Percentiles rank a stretch among this genome's conserved stretches.
Conservation (phyloP, 2,888 invertebrate species). For the Hybos culiciformis region DNA sequence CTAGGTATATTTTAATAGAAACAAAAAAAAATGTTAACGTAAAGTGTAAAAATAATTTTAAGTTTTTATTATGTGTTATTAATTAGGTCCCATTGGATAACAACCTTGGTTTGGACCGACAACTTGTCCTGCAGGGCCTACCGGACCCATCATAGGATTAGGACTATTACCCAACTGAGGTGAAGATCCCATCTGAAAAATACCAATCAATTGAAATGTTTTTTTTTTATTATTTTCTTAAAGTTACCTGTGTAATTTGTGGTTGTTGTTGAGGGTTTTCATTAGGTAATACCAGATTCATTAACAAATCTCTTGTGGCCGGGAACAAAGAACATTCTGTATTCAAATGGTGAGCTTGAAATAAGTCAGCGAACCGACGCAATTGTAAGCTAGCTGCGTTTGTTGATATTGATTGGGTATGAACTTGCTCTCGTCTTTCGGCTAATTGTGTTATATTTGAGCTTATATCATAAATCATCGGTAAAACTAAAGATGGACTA, state of each 20-base stretch:
- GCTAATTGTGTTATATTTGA: constrained; percentile 77
- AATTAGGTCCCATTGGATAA: constrained; percentile 28
- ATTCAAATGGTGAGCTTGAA: constrained; percentile 44
- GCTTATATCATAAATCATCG: constrained; percentile 78
- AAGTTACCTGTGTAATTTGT: constrained; percentile 21
- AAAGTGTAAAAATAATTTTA: constrained; percentile 13
- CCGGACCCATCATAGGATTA: constrained; percentile 44
- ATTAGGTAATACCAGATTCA: constrained; percentile 68
- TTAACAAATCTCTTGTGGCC: constrained; percentile 74
- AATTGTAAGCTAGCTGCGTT: constrained; percentile 50
- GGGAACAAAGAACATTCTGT: constrained; percentile 86
- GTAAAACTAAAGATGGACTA: constrained; percentile 63
- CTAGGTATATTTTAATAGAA: too few species aligned
- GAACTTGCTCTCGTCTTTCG: constrained; percentile 65
- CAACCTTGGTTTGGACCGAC: constrained; percentile 22
- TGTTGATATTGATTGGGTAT: constrained; percentile 42
- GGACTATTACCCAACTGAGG: constrained; percentile 38
- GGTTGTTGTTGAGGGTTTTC: constrained; percentile 50
- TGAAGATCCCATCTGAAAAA: constrained; percentile 34
- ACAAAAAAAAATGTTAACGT: too few species aligned
- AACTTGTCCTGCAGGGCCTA: constrained; percentile 28
- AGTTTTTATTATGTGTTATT: constrained; percentile 22
- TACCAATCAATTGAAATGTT: neutral
- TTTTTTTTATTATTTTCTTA: neutral
- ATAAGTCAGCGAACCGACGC: constrained; percentile 62